These are phyloP conservation scores for Bursaphelenchus okinawaensis DNA, from an alignment of 2,888 invertebrate species.

Conservation along the genomic window DNA sequence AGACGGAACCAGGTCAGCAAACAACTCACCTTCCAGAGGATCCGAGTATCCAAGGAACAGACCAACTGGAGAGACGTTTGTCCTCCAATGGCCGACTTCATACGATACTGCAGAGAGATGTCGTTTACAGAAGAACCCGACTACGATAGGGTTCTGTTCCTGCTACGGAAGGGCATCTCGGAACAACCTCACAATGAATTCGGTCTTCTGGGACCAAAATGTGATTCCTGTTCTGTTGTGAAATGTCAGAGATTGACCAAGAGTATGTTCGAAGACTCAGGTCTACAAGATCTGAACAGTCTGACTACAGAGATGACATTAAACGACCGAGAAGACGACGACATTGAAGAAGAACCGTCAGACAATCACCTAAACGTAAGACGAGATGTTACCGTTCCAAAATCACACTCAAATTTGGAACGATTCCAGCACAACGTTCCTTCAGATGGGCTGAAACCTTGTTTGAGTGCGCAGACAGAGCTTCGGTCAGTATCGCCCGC, in stretches of 20 bases:
- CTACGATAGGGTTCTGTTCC: constrained; percentile 32
- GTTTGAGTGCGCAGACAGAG: constrained; percentile 12
- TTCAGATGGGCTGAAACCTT: constrained; percentile 2
- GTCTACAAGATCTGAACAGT: background rate
- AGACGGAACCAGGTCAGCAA: constrained; percentile 12
- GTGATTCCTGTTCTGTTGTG: constrained; percentile 7
- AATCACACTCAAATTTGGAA: constrained; percentile 10
- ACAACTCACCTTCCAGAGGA: constrained; percentile 28
- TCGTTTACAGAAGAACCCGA: constrained; percentile 37
- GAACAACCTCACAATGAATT: constrained; percentile 7
- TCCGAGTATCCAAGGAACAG: constrained; percentile 33
- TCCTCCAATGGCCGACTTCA: constrained; percentile 34
- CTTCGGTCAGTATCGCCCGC: background rate
- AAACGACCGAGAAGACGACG: no score
- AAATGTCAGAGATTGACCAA: background rate
- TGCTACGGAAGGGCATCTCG: constrained; percentile 2
- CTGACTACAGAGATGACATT: background rate
- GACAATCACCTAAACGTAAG: background rate
- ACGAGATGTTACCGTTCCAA: background rate
- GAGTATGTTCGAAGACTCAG: background rate
- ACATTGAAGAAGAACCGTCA: no score
- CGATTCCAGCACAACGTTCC: background rate
- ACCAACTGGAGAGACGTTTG: constrained; percentile 32
- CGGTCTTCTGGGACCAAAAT: background rate
- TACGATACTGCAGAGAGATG: constrained; percentile 28